Base-by-base conservation (phyloP, 2,113 vertebrate species). In the Trogon melanurus region DNA sequence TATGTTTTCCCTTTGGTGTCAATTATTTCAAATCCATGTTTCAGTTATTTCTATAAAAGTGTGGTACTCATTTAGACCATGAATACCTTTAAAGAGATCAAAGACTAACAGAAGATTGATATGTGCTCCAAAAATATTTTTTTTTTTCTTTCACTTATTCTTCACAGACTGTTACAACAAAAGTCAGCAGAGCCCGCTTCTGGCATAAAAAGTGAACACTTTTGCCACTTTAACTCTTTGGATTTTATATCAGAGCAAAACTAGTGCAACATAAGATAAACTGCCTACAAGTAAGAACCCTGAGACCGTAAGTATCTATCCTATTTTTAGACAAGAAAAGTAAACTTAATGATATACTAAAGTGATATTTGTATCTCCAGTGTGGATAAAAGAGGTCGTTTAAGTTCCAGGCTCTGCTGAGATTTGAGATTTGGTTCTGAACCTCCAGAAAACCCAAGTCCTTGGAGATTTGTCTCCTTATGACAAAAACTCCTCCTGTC, bases 11-110 rank as follows among this genome's bases (percentile, higher is more conserved):
- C 97, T 97, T 97, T 94, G 95, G 97, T 97, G 76, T 97, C 96
- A 97, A 98, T 98, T 98, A 98, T 97, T 98, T 97, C 94, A 97
- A 98, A 97, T 96, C 73, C 95, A 95, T 58, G 91, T 97, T 97
- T 96, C 69, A 93, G 70, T 94, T 96, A 97, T 97, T 98, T 97
- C 92, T 98, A 17, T 93, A 94, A 96, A 96, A 97, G 89, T 85
- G 58, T 92, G 88, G 75, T 96, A 91, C 93, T 95, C 97, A 97
- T 97, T 98, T 97, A 97, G 88, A 97, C 79, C 57, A 96, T 94
- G 93, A 96, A 97, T 93, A 96, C 69, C 82, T 93, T 97, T 97
- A 94, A 95, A 95, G 84, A 97, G 92, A 98, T 97, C 96, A 98
- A 98, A 98, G 93, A 65, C 82, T 96, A 89, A 90, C 65, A 94